Conservation (phyloP, 2,113 vertebrate species). For the Melanerpes formicivorus region DNA sequence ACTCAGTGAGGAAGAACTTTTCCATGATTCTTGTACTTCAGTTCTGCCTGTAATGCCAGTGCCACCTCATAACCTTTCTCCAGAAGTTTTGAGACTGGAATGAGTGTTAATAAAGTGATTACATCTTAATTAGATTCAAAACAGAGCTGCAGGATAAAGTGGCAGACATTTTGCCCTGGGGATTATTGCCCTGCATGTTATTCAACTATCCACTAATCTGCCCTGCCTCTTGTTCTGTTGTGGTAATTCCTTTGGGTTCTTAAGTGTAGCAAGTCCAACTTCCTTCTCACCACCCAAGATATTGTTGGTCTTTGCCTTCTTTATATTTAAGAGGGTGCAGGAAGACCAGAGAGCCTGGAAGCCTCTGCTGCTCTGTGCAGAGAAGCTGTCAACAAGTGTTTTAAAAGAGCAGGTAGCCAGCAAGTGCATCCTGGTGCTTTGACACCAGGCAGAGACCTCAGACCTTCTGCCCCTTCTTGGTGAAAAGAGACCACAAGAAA, state of each 20-base stretch:
- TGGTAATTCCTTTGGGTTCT: background rate
- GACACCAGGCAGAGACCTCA: too few relatives aligned
- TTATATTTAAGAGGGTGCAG: background rate
- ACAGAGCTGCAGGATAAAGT: background rate
- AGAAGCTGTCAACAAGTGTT: background rate
- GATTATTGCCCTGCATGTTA: background rate
- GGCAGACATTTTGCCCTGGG: background rate
- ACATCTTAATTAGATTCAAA: background rate
- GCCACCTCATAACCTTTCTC: background rate
- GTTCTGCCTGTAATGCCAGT: background rate
- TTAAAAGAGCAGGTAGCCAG: background rate
- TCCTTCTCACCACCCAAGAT: background rate
- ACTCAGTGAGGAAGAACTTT: background rate
- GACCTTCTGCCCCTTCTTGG: background rate
- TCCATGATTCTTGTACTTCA: background rate
- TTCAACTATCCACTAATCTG: fast-evolving
- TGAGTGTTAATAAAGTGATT: background rate
- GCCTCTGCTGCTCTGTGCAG: too few relatives aligned
- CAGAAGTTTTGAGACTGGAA: background rate
- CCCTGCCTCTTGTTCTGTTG: background rate
- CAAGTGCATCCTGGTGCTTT: background rate
- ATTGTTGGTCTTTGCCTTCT: background rate
- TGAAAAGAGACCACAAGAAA: background rate
- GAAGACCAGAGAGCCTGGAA: background rate
- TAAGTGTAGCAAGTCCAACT: background rate